A percentile compares a stretch with the other conserved stretches of the same genome.
Evolutionary conservation across 2,113 vertebrate genomes (phyloP).

Genomic region (Lontra canadensis): DNA sequence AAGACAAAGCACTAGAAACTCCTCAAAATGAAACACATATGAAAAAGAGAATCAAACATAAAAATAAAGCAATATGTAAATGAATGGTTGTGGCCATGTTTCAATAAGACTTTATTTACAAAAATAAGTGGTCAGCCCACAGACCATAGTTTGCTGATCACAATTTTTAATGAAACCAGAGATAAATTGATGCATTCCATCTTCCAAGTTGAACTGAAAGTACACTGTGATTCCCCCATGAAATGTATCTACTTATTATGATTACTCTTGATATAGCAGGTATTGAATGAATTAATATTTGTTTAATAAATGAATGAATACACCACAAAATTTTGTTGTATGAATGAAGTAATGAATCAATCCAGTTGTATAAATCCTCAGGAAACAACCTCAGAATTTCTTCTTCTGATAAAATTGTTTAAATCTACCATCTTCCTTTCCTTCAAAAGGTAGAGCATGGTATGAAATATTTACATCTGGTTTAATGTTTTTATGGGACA

Average conservation of each 20-base stretch:
- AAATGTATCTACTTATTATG: not conserved
- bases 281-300: not conserved
- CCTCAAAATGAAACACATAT: not conserved
- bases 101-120: not conserved
- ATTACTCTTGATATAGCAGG: not conserved
- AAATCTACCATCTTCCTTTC: not conserved
- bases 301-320: not conserved
- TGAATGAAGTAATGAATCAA: not conserved
- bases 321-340: not conserved
- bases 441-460: not conserved
- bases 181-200: not conserved
- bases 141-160: not conserved
- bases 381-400: not conserved
- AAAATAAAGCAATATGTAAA: not conserved
- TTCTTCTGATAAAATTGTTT: not conserved
- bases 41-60: not conserved
- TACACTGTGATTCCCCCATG: not conserved
- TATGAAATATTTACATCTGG: constrained; percentile 24
- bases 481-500: constrained; percentile 43
- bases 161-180: not conserved
- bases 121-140: not conserved
- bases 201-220: not conserved
- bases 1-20: not conserved
- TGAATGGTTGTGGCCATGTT: not conserved
- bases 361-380: not conserved